phyloP scores from a whole-genome alignment of 2,888 invertebrate species.

The Mimachlamys varia region DNA sequence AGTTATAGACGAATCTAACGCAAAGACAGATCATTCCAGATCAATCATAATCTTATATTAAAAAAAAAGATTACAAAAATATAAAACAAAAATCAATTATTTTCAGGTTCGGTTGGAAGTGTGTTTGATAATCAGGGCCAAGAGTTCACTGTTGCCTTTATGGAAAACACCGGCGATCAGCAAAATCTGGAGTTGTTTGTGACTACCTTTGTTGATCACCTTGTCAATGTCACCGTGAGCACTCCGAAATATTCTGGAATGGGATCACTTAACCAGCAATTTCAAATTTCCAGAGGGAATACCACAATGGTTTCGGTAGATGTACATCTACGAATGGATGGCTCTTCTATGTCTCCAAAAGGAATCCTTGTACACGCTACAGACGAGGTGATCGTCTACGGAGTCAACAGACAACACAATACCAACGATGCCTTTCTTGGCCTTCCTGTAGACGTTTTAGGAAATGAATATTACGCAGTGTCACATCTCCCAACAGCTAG shows the following conservation, averaged over 20 bases:
- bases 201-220: background rate
- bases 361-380: background rate
- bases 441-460: background rate
- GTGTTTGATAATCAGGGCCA: background rate
- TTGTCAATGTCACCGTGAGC: background rate
- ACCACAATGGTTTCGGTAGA: background rate
- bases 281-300: background rate
- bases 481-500: background rate
- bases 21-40: no score
- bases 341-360: background rate
- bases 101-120: background rate
- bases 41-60: no score
- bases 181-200: background rate
- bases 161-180: background rate
- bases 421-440: background rate
- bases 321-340: background rate
- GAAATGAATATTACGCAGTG: background rate
- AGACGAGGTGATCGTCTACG: background rate
- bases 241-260: background rate
- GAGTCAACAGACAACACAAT: background rate
- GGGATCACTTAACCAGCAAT: background rate
- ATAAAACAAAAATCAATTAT: background rate
- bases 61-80: no score
- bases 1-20: no score
- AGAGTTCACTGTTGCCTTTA: background rate